Evolutionary conservation across 2,113 vertebrate genomes (phyloP).

Genomic region (Catagonus wagneri): DNA sequence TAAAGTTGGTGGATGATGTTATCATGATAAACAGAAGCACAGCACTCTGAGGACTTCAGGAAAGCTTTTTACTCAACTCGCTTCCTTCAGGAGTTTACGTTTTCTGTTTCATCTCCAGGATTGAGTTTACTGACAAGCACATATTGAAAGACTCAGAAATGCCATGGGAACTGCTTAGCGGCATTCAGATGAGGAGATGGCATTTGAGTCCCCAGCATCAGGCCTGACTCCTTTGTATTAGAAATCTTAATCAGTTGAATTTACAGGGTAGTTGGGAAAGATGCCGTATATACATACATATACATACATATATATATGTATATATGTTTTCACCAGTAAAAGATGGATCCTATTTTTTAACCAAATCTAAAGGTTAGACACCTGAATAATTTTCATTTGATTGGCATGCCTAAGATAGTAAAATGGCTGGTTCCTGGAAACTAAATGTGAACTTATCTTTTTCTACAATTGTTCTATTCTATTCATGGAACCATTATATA

Average conservation of each 20-base stretch:
- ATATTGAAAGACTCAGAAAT: slow-evolving; percentile 84
- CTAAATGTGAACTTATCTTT: neutral
- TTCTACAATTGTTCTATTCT: neutral
- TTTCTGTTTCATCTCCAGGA: slow-evolving; percentile 87
- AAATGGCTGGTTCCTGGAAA: slow-evolving; percentile 16
- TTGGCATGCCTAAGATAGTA: slow-evolving; percentile 43
- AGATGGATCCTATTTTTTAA: slow-evolving; percentile 69
- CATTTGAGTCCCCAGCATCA: slow-evolving; percentile 84
- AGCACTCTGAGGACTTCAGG: slow-evolving; percentile 75
- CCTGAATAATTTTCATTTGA: slow-evolving; percentile 60
- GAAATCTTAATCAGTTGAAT: slow-evolving; percentile 83
- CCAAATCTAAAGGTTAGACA: slow-evolving; percentile 71
- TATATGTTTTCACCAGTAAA: neutral
- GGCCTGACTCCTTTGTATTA: slow-evolving; percentile 71
- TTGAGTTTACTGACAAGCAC: slow-evolving; percentile 84
- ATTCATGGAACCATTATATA: neutral
- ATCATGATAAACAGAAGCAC: slow-evolving; percentile 70
- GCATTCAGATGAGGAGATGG: slow-evolving; percentile 86
- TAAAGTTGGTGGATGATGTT: slow-evolving; percentile 62
- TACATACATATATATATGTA: no score
- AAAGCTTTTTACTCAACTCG: slow-evolving; percentile 77
- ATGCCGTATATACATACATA: slow-evolving; percentile 72
- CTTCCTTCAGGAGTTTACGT: slow-evolving; percentile 82
- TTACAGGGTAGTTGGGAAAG: slow-evolving; percentile 69
- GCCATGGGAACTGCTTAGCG: slow-evolving; percentile 85